These are phyloP conservation scores for Apomyelois bistriatella DNA, from an alignment of 2,888 invertebrate species.

Conservation along the genomic window DNA sequence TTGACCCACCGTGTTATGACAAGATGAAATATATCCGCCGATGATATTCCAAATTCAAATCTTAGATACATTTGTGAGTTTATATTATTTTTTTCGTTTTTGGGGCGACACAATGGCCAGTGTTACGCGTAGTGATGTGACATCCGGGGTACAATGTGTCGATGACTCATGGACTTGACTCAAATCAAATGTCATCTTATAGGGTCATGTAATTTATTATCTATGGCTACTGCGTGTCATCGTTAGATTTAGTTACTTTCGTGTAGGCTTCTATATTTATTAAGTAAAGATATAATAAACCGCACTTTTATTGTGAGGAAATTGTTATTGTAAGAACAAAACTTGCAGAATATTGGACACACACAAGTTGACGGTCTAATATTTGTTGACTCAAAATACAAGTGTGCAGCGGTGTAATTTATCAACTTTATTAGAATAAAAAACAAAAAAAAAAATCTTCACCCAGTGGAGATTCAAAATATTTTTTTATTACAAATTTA, in stretches of 20 bases:
- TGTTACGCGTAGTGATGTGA: slow-evolving; percentile 57
- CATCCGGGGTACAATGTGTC: slow-evolving; percentile 62
- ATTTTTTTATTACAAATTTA: no score
- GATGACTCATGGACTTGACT: slow-evolving; percentile 61
- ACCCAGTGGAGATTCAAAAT: not conserved
- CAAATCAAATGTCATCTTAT: slow-evolving; percentile 22
- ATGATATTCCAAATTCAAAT: slow-evolving; percentile 71
- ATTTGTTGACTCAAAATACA: slow-evolving; percentile 28
- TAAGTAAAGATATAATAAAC: not conserved
- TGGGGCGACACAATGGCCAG: slow-evolving; percentile 34
- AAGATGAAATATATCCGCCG: slow-evolving; percentile 74
- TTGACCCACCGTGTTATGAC: slow-evolving; percentile 78
- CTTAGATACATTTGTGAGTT: slow-evolving; percentile 49
- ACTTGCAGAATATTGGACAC: slow-evolving; percentile 33
- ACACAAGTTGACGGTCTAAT: slow-evolving; percentile 50
- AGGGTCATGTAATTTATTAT: slow-evolving; percentile 19
- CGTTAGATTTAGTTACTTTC: slow-evolving; percentile 14
- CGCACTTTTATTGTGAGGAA: slow-evolving; percentile 19
- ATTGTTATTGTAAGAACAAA: slow-evolving; percentile 25
- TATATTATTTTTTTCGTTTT: slow-evolving; percentile 26
- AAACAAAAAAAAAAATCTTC: no score
- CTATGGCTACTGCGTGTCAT: slow-evolving; percentile 46
- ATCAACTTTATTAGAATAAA: not conserved
- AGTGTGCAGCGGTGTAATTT: slow-evolving; percentile 23
- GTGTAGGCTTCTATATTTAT: not conserved